Evolutionary conservation across 2,888 invertebrate genomes (phyloP), one percentile per base, ranked within the genome.

Genomic region (Caenorhabditis sp.): DNA sequence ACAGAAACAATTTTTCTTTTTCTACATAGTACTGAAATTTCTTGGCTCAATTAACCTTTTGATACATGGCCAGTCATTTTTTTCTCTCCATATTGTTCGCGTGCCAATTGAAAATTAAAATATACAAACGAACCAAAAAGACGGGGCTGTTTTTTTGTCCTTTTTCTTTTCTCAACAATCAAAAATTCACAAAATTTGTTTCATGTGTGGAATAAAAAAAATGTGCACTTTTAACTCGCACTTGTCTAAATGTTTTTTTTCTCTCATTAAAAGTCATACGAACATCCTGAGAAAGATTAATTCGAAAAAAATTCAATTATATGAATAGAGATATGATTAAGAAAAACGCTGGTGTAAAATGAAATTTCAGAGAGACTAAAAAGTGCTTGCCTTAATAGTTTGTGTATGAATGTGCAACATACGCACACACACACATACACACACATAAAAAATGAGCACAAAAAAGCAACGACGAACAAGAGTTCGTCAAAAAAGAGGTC

Each of bases 401-500:
- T 31, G 31, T 43, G 14, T 43, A 43, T 43, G 17, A 43, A 43
- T 43, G 43, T 43, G 43, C 43, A 43, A 43, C 43, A 43, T 17
- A 43, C 43, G 14, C 43, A 43, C 43, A 43, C 14, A 43, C 43
- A 43, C 43, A 36, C 36, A 36, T 10, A 43, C 43, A 43, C 43
- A 43, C 10, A 43, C 12, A 43, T 43, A 43, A 43, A 43, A 43
- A 43, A 43, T 43, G 43, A 43, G 43, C 43, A 43, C 43, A 43
- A 43, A 56, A 56, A 26, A 56, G 23, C 17, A 26, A 56, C 17
- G 23, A 26, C 56, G 56, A 56, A 26, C 56, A 56, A 23, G 17
- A 26, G 56, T 56, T 56, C 26, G 56, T 56, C 56, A 56, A 56
- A 56, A 56, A 56, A 56, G 43, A 43, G 56, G 56, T 56, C 56